Conservation (phyloP, 2,888 invertebrate species). For the Nasonovia ribisnigri region DNA sequence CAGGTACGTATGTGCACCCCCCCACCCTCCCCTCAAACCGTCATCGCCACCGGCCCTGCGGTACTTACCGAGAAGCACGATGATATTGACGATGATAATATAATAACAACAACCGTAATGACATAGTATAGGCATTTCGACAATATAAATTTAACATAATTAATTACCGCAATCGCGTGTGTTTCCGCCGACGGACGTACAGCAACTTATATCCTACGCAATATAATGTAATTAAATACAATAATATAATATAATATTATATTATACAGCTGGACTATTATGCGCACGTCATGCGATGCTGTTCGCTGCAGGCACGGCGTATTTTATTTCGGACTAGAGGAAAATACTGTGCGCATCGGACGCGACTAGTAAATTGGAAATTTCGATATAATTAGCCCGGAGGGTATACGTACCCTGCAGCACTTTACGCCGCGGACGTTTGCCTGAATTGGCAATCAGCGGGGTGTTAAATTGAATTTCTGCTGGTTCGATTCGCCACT, state of each 20-base stretch:
- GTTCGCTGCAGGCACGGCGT: no score
- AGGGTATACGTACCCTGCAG: not conserved
- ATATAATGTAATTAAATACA: not conserved
- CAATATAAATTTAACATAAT: not conserved
- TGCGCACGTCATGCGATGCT: no score
- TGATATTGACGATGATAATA: not conserved
- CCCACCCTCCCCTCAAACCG: not conserved
- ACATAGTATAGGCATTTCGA: not conserved
- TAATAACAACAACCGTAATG: not conserved
- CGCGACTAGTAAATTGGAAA: slow-evolving; percentile 43
- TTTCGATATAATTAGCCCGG: slow-evolving; percentile 22
- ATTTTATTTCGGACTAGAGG: not conserved
- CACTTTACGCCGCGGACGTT: not conserved
- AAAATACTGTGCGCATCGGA: not conserved
- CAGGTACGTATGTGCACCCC: not conserved
- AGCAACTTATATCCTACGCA: not conserved
- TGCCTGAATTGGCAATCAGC: slow-evolving; percentile 56
- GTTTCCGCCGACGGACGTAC: not conserved
- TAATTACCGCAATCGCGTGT: not conserved
- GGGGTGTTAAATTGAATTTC: slow-evolving; percentile 45
- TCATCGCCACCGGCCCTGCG: not conserved
- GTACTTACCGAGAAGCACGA: not conserved
- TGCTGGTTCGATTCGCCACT: not conserved
- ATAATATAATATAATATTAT: not conserved
- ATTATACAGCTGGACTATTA: not conserved